phyloP scores from a whole-genome alignment of 2,888 invertebrate species.

The Diloba caeruleocephala region DNA sequence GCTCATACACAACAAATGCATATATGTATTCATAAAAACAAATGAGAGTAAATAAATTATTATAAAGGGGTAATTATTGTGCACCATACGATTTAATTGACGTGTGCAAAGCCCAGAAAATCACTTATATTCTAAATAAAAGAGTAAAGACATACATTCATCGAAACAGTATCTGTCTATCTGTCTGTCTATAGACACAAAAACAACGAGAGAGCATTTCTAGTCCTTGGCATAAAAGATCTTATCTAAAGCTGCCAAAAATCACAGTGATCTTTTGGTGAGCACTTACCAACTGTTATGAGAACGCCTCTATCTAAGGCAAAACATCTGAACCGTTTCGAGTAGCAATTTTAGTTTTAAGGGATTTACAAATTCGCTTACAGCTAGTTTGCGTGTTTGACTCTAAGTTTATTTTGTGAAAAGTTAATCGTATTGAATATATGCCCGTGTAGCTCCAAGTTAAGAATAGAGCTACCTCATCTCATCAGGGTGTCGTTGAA shows the following conservation, averaged over 20 bases:
- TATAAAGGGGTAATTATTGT: too few relatives aligned
- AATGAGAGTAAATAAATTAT: too few relatives aligned
- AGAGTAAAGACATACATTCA: neutral
- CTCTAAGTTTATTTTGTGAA: neutral
- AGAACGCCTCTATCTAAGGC: constrained; percentile 9
- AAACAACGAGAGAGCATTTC: constrained; percentile 6
- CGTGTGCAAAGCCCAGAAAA: too few relatives aligned
- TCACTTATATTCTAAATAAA: too few relatives aligned
- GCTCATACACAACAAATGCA: too few relatives aligned
- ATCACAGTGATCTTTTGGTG: constrained; percentile 26
- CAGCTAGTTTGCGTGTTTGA: neutral
- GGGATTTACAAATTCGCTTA: neutral
- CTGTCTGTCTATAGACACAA: constrained; percentile 16
- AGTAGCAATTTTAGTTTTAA: neutral
- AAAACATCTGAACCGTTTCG: constrained; percentile 1
- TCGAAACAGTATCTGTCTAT: neutral
- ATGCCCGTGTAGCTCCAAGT: too few relatives aligned
- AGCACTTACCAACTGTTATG: constrained; percentile 9
- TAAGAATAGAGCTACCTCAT: too few relatives aligned
- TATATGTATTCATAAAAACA: too few relatives aligned
- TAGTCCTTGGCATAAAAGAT: constrained; percentile 11
- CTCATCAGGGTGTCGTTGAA: too few relatives aligned
- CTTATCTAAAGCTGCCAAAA: constrained; percentile 32
- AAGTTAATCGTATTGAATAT: too few relatives aligned
- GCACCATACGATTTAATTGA: too few relatives aligned